Evolutionary conservation across 2,888 invertebrate species (phyloP), one percentile per base, ranked within the genome.

Genomic region (Schizotus pectinicornis): DNA sequence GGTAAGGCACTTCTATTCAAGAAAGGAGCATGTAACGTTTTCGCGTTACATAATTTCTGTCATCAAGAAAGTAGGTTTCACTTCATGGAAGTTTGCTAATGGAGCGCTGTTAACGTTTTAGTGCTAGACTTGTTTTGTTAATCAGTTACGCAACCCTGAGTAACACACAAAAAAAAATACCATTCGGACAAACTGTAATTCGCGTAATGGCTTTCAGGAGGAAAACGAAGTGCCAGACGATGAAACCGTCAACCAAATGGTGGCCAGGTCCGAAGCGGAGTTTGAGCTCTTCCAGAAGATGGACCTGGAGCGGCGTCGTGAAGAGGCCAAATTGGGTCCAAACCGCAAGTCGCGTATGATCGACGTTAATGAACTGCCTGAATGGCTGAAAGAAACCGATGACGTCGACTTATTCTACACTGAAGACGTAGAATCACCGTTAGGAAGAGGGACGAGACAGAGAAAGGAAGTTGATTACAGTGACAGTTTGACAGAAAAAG

Each of bases 221-320:
- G 96, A 96, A 76, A 95, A 96, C 76, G 96, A 96, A 80, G 91
- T 98, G 0, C 99, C 99, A 0, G 99, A 99, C 76, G 99, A 99
- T 77, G 99, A 99, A 79, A 90, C 97, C 43, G 94, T 99, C 45
- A 99, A 99, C 81, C 96, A 98, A 82, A 99, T 99, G 98, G 92
- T 99, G 70, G 97, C 98, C 0, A 87, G 99, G 59, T 89, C 90
- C 7, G 98, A 98, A 76, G 92, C 91, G 3, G 99, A 99, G 79
- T 89, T 98, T 76, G 97, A 98, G 75, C 79, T 88, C 9, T 98
- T 97, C 81, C 93, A 93, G 76, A 89, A 92, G 75, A 90, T 98
- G 85, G 99, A 99, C 79, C 80, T 93, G 46, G 98, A 98, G 70
- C 85, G 98, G 54, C 86, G 92, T 73, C 85, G 92, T 71, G 89